Base-by-base conservation (phyloP, 1,140 invertebrate species). In the Polypedilum pembai region DNA sequence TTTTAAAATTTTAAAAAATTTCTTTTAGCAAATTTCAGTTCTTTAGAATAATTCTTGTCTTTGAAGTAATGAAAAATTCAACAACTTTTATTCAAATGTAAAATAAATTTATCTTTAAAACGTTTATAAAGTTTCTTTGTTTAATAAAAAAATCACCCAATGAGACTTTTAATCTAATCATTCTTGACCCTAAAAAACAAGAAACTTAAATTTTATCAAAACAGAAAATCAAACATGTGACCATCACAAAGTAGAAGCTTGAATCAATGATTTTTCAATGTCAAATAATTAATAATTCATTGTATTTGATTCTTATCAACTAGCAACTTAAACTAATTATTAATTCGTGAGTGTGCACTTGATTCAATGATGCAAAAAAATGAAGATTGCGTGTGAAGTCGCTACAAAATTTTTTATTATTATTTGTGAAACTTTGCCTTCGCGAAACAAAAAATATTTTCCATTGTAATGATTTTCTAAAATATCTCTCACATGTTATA, bases 321-420 rank as follows among this genome's bases (percentile, higher is more conserved):
- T n/a, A 56, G 4, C 8, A 45, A 45, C 24, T 33, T 33, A 3
- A 33, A 1, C 41, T 56, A 56, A 56, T 56, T 56, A 56, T 33
- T 33, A 33, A 33, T 33, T 3, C 24, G 24, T 33, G 24, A 33
- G n/a, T 56, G 45, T 56, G 45, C 45, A 56, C 45, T 15, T 56
- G 45, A 56, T 56, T 56, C 45, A 56, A 56, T 56, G 45, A 56
- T 56, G 45, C 45, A 56, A 12, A 56, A n/a, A 12, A n/a, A 56
- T 56, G 45, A 56, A 12, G 45, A 12, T 56, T 56, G 45, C 45
- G 45, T 56, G 45, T 33, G 24, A 33, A 56, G 45, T 56, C 45
- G 45, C 45, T 33, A 33, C 24, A 12, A 56, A 56, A 56, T 56
- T 15, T 12, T 33, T 56, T 56, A 15, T 56, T 56, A 15, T 15